Evolutionary conservation across 2,888 invertebrate genomes (phyloP), one percentile per base, ranked within the genome.

Genomic region (Sylvicola cinctus): DNA sequence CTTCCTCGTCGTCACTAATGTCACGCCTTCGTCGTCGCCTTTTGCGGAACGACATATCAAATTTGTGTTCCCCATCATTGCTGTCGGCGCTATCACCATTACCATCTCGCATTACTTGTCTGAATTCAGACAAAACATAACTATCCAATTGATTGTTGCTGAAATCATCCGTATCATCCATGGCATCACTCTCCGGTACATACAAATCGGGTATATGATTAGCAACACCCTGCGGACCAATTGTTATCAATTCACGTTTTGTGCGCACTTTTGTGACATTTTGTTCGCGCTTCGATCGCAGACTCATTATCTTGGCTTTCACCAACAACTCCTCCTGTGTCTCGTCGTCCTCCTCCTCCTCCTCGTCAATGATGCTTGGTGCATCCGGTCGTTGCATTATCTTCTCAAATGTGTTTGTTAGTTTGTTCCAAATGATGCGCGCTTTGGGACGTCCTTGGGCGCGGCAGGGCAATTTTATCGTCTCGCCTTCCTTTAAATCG

Each of bases 311-410:
- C 42, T 47, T 46, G 2, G 44, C 44, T 34, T 47, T 47, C 2
- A 45, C 40, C 7, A 46, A 15, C 11, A 44, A 28, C 28, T 45
- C 45, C 29, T 46, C 44, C 6, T 43, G 43, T 29, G 43, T 39
- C 16, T 65, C 61, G 8, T 66, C 63, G 8, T 65, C 61, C 5
- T 20, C 20, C 20, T 20, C 20, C 20, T 20, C 20, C 20, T 20
- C 20, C 20, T 20, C 20, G 20, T 20, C 20, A 8, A 20, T 20
- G 20, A 20, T 8, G 8, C 5, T 20, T 20, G 20, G 20, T 20
- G 20, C 20, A 20, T 20, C 20, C 20, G 20, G 20, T 6, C 20
- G 20, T 20, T 20, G 20, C 20, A 20, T 20, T 8, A 20, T 20
- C 8, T 20, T 20, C 5, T 20, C 20, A 20, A 20, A 20, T 20